These are phyloP conservation scores for Alcis repandata DNA, from an alignment of 2,888 invertebrate species.

Conservation along the genomic window DNA sequence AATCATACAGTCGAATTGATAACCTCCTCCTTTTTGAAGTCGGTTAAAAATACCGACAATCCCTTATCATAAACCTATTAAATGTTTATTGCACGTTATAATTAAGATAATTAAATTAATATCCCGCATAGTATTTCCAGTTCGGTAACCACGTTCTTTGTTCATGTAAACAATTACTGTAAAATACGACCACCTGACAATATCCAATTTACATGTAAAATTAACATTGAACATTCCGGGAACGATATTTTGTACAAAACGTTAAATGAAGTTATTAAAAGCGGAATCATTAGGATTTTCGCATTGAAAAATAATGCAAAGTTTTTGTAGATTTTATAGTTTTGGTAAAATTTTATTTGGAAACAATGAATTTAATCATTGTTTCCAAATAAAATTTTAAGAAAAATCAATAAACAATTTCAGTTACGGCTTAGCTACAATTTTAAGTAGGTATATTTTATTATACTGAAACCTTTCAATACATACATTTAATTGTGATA, in stretches of 20 bases:
- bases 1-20: too few species aligned
- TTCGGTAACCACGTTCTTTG: constrained; percentile 33
- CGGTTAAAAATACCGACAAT: background rate
- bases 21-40: too few species aligned
- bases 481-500: too few species aligned
- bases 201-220: constrained; percentile 38
- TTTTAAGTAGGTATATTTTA: too few species aligned
- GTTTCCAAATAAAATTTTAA: too few species aligned
- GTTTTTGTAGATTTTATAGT: too few species aligned
- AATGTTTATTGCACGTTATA: background rate
- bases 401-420: too few species aligned
- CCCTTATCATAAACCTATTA: background rate
- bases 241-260: background rate
- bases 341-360: too few species aligned
- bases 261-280: background rate
- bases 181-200: constrained; percentile 41
- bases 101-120: constrained; percentile 31
- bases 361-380: too few species aligned
- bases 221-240: constrained; percentile 28
- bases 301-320: too few species aligned
- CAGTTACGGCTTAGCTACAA: too few species aligned
- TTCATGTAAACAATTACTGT: constrained; percentile 43
- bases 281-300: background rate
- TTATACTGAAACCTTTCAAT: too few species aligned
- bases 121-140: constrained; percentile 43